Evolutionary conservation across 2,113 vertebrate species (phyloP).

Genomic region (Caracal caracal): DNA sequence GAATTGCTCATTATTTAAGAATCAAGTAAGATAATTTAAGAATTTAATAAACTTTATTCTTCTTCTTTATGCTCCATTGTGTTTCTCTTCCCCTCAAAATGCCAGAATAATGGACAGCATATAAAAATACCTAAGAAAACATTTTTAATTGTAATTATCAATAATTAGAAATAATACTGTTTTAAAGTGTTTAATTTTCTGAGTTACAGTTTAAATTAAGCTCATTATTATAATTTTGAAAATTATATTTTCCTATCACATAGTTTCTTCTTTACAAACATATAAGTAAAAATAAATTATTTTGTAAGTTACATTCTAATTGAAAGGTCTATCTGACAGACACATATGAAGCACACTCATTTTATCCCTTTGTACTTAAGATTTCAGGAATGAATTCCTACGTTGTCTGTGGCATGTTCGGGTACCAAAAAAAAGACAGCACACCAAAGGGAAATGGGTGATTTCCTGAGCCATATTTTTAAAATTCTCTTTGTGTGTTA

Average conservation of each 20-base stretch:
- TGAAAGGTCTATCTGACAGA: slow-evolving; percentile 3
- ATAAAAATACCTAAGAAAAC: background rate
- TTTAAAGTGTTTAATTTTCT: slow-evolving; percentile 36
- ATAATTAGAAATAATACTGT: slow-evolving; percentile 6
- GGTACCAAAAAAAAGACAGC: background rate
- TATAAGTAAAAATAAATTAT: slow-evolving; percentile 49
- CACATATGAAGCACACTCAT: background rate
- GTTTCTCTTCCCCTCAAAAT: background rate
- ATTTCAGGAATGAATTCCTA: slow-evolving; percentile 10
- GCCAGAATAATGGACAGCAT: background rate
- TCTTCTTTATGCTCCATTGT: background rate
- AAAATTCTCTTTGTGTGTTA: background rate
- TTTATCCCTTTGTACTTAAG: background rate
- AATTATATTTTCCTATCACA: background rate
- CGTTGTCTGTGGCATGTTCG: background rate
- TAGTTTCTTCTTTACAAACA: background rate
- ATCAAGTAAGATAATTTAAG: background rate
- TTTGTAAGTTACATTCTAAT: slow-evolving; percentile 31
- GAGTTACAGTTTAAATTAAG: slow-evolving; percentile 39
- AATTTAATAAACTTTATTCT: background rate
- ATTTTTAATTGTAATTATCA: slow-evolving; percentile 15
- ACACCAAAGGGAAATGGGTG: background rate
- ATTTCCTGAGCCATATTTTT: background rate
- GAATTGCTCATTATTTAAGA: background rate
- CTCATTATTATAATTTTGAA: slow-evolving; percentile 30